These are phyloP conservation scores for Lasiurus cinereus DNA, from an alignment of 2,113 vertebrate genomes.

Conservation along the genomic window DNA sequence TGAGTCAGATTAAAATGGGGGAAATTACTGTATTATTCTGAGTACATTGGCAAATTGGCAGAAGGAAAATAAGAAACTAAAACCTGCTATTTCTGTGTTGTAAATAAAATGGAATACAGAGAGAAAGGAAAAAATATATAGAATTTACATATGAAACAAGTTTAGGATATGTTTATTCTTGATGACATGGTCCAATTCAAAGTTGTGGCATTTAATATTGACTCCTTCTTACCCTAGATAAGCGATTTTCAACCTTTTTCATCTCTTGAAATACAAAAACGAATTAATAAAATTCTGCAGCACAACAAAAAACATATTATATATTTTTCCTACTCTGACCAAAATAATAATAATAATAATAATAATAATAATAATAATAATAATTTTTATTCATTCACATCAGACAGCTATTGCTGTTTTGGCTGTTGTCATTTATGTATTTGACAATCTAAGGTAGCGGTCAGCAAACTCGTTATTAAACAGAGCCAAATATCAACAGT, in stretches of 20 bases:
- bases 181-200: not conserved
- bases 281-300: not conserved
- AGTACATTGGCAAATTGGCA: not conserved
- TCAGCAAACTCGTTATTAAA: too few relatives aligned
- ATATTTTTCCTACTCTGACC: not conserved
- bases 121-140: not conserved
- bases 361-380: too few relatives aligned
- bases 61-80: constrained; percentile 31
- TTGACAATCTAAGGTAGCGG: not conserved
- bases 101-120: constrained; percentile 39
- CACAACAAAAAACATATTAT: not conserved
- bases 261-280: not conserved
- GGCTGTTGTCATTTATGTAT: not conserved
- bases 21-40: not conserved
- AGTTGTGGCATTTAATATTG: not conserved
- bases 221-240: not conserved
- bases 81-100: not conserved
- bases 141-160: not conserved
- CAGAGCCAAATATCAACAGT: too few relatives aligned
- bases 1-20: not conserved
- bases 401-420: not conserved
- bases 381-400: not conserved
- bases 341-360: too few relatives aligned
- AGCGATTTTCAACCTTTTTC: not conserved
- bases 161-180: constrained; percentile 25